These are phyloP conservation scores for Nyctalus aviator DNA, from an alignment of 2,797 vertebrate genomes.

Conservation along the genomic window DNA sequence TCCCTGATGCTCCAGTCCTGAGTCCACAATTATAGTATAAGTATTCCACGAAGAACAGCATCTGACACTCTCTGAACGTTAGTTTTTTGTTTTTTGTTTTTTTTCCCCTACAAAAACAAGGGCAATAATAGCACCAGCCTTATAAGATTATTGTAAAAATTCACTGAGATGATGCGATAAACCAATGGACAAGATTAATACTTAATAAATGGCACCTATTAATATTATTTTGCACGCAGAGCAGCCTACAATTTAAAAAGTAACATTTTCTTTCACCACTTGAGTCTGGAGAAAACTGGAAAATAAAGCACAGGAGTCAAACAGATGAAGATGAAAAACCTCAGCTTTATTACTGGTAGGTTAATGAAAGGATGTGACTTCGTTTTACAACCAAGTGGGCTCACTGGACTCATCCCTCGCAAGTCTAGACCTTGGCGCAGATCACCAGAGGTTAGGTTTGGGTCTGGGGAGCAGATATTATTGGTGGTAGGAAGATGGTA, in stretches of 20 bases:
- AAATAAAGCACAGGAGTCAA: background rate
- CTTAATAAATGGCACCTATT: background rate
- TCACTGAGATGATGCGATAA: background rate
- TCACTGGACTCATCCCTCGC: background rate
- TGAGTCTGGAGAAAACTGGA: constrained; percentile 8
- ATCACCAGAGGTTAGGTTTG: background rate
- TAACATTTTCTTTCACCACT: background rate
- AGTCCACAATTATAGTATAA: background rate
- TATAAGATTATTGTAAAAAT: background rate
- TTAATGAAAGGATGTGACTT: background rate
- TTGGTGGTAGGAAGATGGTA: background rate
- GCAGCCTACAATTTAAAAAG: background rate
- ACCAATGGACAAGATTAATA: background rate
- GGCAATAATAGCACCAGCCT: constrained; percentile 13
- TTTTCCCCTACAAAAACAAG: background rate
- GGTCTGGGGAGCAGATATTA: background rate
- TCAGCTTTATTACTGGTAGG: background rate
- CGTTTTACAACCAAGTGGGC: background rate
- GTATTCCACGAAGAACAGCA: background rate
- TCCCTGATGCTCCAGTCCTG: background rate
- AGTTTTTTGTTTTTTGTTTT: background rate
- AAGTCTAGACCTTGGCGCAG: background rate
- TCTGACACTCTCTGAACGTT: background rate
- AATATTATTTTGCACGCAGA: background rate
- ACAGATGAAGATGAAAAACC: background rate